A percentile compares a stretch with the other conserved stretches of the same genome.
These are phyloP conservation scores for Cataglyphis hispanica DNA, from an alignment of 1,140 invertebrate species.

Conservation along the genomic window DNA sequence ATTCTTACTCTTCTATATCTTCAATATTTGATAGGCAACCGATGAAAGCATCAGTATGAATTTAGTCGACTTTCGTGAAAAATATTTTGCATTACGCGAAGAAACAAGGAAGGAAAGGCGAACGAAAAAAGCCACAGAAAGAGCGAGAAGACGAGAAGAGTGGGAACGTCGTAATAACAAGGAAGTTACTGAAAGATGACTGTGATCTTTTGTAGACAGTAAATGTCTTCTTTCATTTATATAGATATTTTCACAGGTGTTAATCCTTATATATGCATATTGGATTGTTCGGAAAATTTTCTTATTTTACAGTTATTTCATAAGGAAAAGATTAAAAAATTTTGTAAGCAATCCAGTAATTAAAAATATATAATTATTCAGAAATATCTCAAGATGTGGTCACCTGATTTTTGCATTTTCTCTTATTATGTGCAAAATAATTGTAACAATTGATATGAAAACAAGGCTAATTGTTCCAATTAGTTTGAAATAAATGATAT, in stretches of 20 bases:
- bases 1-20: neutral
- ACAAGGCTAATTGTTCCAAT: neutral
- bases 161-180: slow-evolving; percentile 79
- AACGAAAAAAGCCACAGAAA: slow-evolving; percentile 79
- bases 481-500: slow-evolving; percentile 48
- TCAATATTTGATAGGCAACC: slow-evolving; percentile 68
- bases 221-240: slow-evolving; percentile 43
- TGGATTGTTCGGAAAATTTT: too few species aligned
- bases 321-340: too few species aligned
- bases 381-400: neutral
- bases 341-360: too few species aligned
- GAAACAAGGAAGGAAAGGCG: slow-evolving; percentile 88
- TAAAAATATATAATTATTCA: slow-evolving; percentile 34
- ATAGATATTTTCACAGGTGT: neutral
- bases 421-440: slow-evolving; percentile 13
- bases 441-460: slow-evolving; percentile 9
- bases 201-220: slow-evolving; percentile 52
- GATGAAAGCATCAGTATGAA: slow-evolving; percentile 80
- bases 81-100: slow-evolving; percentile 90
- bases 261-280: neutral
- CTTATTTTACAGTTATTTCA: too few species aligned
- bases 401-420: slow-evolving; percentile 4
- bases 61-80: slow-evolving; percentile 87
- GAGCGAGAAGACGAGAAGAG: slow-evolving; percentile 78
- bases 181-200: slow-evolving; percentile 70